Base-by-base conservation (phyloP, 1,140 invertebrate species). In the Rhopalosiphum maidis region DNA sequence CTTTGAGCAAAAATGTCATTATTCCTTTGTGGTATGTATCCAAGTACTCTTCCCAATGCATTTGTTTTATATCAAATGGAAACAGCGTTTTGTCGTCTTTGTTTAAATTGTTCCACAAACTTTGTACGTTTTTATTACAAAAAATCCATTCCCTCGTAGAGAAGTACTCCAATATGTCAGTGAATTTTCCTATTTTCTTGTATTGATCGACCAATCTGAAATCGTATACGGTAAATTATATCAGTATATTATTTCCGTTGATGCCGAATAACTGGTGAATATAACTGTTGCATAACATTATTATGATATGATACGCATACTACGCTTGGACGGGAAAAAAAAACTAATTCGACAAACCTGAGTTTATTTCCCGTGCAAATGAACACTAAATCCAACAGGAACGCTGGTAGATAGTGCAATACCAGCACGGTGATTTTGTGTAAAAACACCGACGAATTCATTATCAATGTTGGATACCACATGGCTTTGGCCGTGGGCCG, bases 21-120 rank as follows among this genome's bases (percentile, higher is more conserved):
- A 93, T 93, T 41, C 93, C 91, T 55, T 93, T 54, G 30, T 93
- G 91, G 30, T 93, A 93, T 22, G 91, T 93, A 51, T 93, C 35
- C 35, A 99, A 96, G 95, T 98, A 98, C 51, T 96, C 96, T 51
- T 97, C 96, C 98, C 98, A 99, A 95, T 98, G 96, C 94, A 99
- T 97, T 95, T 97, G 96, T 93, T 96, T 96, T 4, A 98, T 97
- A 95, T 98, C 96, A 94, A 96, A 97, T 60, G 96, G 96, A 94
- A 98, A 98, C 46, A 96, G 95, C 93, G 96, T 95, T 94, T 95
- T 94, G 94, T 99, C 98, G 35, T 95, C 94, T 3, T 95, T 94
- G 82, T 96, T 95, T 93, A 99, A 95, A 15, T 95, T 94, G 0
- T 95, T 94, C 93, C 97, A 96, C 30, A 99, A 95, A 2, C 95